phyloP scores from a whole-genome alignment of 1,140 invertebrate species.

The Leguminivora glycinivorella region DNA sequence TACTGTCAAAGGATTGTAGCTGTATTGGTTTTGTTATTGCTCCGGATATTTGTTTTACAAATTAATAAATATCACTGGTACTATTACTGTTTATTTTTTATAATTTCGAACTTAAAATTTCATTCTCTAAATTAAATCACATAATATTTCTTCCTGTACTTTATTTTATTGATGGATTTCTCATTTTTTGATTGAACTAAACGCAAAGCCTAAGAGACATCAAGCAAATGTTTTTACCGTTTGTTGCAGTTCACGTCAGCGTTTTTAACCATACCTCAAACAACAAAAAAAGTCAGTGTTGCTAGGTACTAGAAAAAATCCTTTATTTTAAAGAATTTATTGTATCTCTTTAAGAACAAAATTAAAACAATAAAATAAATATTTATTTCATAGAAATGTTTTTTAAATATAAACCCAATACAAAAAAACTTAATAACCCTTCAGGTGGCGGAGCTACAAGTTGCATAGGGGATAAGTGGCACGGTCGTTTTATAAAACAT shows the following conservation, averaged over 20 bases:
- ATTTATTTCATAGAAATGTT: too few relatives aligned
- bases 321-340: background rate
- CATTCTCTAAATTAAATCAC: background rate
- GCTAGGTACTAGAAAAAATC: background rate
- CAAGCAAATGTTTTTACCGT: background rate
- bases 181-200: background rate
- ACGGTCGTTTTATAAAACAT: too few relatives aligned
- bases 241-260: background rate
- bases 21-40: slow-evolving; percentile 62
- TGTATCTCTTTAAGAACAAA: too few relatives aligned
- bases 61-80: background rate
- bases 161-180: background rate
- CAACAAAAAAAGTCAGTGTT: background rate
- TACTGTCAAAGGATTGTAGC: slow-evolving; percentile 68
- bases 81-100: background rate
- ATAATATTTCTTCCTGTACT: background rate
- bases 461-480: too few relatives aligned
- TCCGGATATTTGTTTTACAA: slow-evolving; percentile 20
- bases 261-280: background rate
- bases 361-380: too few relatives aligned
- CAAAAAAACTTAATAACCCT: too few relatives aligned
- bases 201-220: background rate
- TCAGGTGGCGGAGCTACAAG: too few relatives aligned
- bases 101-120: background rate
- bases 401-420: too few relatives aligned